These are phyloP conservation scores for Bombyx mandarina DNA, from an alignment of 1,140 invertebrate genomes.

Conservation along the genomic window DNA sequence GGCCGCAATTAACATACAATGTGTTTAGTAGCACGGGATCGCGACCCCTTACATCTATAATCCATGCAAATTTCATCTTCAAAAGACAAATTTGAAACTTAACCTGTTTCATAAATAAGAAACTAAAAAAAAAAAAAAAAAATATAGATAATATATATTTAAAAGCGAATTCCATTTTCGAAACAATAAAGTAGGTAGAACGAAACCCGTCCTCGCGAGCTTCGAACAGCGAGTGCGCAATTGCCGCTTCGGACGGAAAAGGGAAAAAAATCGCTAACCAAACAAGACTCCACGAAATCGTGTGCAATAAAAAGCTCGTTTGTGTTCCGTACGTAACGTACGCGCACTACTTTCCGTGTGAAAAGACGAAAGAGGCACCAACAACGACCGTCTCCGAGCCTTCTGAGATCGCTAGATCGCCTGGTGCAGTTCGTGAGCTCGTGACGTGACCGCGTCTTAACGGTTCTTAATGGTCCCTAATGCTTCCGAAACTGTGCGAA, in stretches of 20 bases:
- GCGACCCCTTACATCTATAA: conserved; percentile 6
- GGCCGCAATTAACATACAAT: conserved; percentile 58
- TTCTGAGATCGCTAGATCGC: conserved; percentile 58
- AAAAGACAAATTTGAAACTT: too few relatives aligned
- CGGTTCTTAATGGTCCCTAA: conserved; percentile 69
- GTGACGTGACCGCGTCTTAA: conserved; percentile 64
- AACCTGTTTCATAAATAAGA: too few relatives aligned
- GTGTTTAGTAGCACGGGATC: conserved; percentile 38
- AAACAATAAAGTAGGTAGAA: too few relatives aligned
- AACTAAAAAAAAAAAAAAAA: too few relatives aligned
- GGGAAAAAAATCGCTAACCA: background rate
- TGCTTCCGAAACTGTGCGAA: conserved; percentile 70
- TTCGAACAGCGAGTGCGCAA: too few relatives aligned
- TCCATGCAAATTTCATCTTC: conserved; percentile 19
- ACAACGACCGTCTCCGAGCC: conserved; percentile 29
- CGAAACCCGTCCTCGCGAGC: too few relatives aligned
- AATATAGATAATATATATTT: too few relatives aligned
- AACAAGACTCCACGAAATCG: conserved; percentile 14
- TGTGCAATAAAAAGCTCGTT: conserved; percentile 14
- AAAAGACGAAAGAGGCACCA: conserved; percentile 17
- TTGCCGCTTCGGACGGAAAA: too few relatives aligned
- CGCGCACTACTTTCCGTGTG: conserved; percentile 25
- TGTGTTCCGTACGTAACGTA: conserved; percentile 6
- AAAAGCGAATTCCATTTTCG: too few relatives aligned
- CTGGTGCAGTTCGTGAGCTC: conserved; percentile 50